These are phyloP conservation scores for Bombus pyrosoma DNA, from an alignment of 1,140 invertebrate genomes.

Conservation along the genomic window DNA sequence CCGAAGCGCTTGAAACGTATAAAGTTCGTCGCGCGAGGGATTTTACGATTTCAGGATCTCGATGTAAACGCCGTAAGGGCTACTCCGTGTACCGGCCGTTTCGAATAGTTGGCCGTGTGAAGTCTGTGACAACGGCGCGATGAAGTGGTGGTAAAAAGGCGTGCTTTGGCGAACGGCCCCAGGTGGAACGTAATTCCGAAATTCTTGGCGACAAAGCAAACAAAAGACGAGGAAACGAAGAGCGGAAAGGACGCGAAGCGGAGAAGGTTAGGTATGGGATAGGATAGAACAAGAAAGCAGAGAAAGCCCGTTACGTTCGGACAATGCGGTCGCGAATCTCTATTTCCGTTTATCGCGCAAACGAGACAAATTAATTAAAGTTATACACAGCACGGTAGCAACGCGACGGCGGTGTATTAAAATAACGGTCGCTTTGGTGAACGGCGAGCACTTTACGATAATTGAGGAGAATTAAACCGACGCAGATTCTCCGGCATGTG, in stretches of 20 bases:
- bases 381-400: neutral
- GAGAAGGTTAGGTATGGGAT: neutral
- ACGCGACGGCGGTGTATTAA: constrained; percentile 37
- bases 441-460: constrained; percentile 44
- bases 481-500: constrained; percentile 41
- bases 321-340: constrained; percentile 43
- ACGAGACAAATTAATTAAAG: constrained; percentile 56
- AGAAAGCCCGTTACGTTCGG: constrained; percentile 23
- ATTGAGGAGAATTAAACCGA: constrained; percentile 47
- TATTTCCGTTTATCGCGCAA: constrained; percentile 55
- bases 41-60: neutral
- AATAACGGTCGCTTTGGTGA: constrained; percentile 43
- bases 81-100: neutral
- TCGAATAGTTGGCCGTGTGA: neutral
- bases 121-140: neutral
- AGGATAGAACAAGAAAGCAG: neutral
- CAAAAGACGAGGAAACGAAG: constrained; percentile 1
- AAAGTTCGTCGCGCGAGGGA: neutral
- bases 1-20: neutral
- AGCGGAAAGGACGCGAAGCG: neutral
- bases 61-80: neutral
- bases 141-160: neutral
- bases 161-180: neutral
- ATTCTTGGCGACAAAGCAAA: constrained; percentile 35
- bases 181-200: constrained; percentile 1